Conservation (phyloP, 2,888 invertebrate genomes). For the Elgonia sp. region DNA sequence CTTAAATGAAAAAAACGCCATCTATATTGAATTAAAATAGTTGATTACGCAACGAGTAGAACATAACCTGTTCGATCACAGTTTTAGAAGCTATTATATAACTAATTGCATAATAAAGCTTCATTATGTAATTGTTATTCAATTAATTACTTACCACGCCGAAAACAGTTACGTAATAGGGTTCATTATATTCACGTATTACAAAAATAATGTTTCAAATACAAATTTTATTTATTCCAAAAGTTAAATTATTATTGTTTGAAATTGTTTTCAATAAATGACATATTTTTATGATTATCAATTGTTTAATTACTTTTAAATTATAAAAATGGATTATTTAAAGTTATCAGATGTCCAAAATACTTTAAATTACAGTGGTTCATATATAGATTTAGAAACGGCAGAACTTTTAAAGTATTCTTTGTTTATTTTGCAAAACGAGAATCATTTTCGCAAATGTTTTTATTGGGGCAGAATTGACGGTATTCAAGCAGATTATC, state of each 20-base stretch:
- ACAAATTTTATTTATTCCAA: conserved; percentile 18
- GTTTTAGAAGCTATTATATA: no score
- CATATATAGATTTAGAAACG: conserved; percentile 92
- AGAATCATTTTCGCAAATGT: conserved; percentile 94
- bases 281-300: conserved; percentile 58
- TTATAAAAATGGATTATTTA: conserved; percentile 88
- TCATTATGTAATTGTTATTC: no score
- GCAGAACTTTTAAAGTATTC: conserved; percentile 92
- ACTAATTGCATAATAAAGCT: no score
- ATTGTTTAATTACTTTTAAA: conserved; percentile 25
- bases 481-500: conserved; percentile 93
- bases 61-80: no score
- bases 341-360: conserved; percentile 88
- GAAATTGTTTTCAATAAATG: conserved; percentile 52
- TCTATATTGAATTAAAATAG: no score
- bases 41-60: no score
- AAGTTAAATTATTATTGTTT: conserved; percentile 12
- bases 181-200: no score
- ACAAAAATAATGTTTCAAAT: not conserved
- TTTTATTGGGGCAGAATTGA: conserved; percentile 96
- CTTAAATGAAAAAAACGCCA: no score
- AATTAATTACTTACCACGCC: no score
- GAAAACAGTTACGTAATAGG: no score
- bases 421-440: conserved; percentile 92
- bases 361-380: conserved; percentile 89